Conservation (phyloP, 1,140 invertebrate species). For the Spodoptera frugiperda region DNA sequence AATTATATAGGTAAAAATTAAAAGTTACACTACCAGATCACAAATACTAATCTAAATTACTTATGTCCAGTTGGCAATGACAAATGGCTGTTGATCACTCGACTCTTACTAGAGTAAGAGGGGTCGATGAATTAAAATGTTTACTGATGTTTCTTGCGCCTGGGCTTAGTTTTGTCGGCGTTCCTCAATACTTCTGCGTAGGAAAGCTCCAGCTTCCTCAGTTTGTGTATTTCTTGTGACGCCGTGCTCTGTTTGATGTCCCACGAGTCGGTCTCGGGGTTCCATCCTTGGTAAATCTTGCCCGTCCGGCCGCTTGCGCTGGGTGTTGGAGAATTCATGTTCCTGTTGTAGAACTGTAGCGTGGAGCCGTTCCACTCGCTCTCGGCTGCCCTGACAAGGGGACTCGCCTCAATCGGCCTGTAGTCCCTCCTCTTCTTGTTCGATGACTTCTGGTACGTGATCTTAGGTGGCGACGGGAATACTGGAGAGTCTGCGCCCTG, state of each 20-base stretch:
- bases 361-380: constrained; percentile 89
- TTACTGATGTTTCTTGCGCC: constrained; percentile 85
- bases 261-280: constrained; percentile 84
- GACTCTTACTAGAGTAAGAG: constrained; percentile 71
- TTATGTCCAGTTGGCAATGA: constrained; percentile 83
- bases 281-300: constrained; percentile 84
- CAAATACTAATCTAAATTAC: constrained; percentile 78
- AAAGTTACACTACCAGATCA: constrained; percentile 83
- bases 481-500: constrained; percentile 88
- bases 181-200: constrained; percentile 93
- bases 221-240: constrained; percentile 92
- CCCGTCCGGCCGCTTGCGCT: constrained; percentile 83
- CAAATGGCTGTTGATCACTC: constrained; percentile 83
- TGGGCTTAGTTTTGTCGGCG: constrained; percentile 87
- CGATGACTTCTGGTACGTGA: constrained; percentile 86
- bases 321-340: constrained; percentile 85
- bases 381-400: constrained; percentile 71
- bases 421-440: constrained; percentile 87
- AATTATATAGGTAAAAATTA: constrained; percentile 73
- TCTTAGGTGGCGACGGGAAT: constrained; percentile 87
- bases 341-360: constrained; percentile 88
- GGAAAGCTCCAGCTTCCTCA: constrained; percentile 92
- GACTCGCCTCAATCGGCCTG: constrained; percentile 83
- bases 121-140: constrained; percentile 74
- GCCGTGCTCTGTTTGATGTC: constrained; percentile 91